These are phyloP conservation scores for Synanthedon formicaeformis DNA, from an alignment of 2,888 invertebrate species.

Conservation along the genomic window DNA sequence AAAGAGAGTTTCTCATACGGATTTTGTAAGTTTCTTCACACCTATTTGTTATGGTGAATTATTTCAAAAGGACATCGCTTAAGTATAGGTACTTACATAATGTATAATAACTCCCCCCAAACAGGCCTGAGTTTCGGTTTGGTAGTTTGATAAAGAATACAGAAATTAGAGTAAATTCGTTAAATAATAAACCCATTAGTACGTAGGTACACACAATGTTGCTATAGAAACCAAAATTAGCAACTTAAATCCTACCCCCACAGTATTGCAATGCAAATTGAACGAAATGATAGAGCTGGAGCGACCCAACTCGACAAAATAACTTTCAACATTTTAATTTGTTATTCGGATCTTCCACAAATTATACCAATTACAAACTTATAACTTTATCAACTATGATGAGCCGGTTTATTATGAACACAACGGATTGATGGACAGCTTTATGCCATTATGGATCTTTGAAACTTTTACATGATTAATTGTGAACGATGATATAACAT, in stretches of 20 bases:
- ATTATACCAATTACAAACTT: conserved; percentile 16
- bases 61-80: background rate
- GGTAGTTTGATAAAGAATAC: too few species aligned
- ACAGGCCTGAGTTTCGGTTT: too few species aligned
- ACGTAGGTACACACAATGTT: too few species aligned
- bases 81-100: background rate
- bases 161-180: too few species aligned
- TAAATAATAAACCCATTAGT: too few species aligned
- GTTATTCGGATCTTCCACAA: conserved; percentile 37
- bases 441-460: background rate
- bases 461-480: background rate
- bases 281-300: conserved; percentile 35
- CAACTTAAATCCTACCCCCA: conserved; percentile 11
- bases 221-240: too few species aligned
- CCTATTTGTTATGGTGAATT: too few species aligned
- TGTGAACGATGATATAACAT: too few species aligned
- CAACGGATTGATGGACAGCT: background rate
- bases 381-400: background rate
- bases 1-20: too few species aligned
- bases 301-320: conserved; percentile 18
- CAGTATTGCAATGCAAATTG: conserved; percentile 42
- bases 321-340: conserved; percentile 45
- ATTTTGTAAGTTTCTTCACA: too few species aligned
- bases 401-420: background rate
- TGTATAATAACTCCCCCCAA: too few species aligned